A percentile compares a stretch with the other conserved stretches of the same genome.
phyloP scores from a whole-genome alignment of 2,888 invertebrate genomes.

The Drosophila paranaensis region DNA sequence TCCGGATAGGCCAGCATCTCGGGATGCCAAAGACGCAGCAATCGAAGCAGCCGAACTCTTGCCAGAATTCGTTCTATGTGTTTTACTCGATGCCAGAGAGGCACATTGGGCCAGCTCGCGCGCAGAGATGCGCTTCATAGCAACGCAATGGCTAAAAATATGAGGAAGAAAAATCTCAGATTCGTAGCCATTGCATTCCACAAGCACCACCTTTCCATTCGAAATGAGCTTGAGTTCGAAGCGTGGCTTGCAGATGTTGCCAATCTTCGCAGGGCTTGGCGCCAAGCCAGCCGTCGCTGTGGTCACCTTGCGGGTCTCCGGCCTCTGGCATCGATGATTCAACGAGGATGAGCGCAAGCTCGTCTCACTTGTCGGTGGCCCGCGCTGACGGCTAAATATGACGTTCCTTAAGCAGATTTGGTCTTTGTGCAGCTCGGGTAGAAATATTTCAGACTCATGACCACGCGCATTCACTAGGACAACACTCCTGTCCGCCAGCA shows the following conservation, averaged over 20 bases:
- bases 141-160: slow-evolving; percentile 46
- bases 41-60: not conserved
- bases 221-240: slow-evolving; percentile 54
- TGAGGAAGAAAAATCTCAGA: slow-evolving; percentile 67
- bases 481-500: slow-evolving; percentile 45
- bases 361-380: not conserved
- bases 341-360: not conserved
- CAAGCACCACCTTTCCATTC: slow-evolving; percentile 57
- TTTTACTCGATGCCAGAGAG: not conserved
- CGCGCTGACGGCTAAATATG: slow-evolving; percentile 31
- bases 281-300: slow-evolving; percentile 27
- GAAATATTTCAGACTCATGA: slow-evolving; percentile 60
- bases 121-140: slow-evolving; percentile 61
- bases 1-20: slow-evolving; percentile 12
- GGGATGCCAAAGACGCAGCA: slow-evolving; percentile 20
- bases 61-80: too few relatives aligned
- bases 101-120: slow-evolving; percentile 31
- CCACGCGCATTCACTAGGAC: slow-evolving; percentile 45
- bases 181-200: slow-evolving; percentile 59
- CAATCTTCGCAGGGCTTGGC: not conserved
- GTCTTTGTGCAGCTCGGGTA: slow-evolving; percentile 36
- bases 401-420: slow-evolving; percentile 47
- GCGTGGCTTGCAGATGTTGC: not conserved
- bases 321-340: not conserved
- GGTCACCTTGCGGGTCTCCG: slow-evolving; percentile 22